Conservation (phyloP, 2,888 invertebrate species). For the Pediacus dermestoides region DNA sequence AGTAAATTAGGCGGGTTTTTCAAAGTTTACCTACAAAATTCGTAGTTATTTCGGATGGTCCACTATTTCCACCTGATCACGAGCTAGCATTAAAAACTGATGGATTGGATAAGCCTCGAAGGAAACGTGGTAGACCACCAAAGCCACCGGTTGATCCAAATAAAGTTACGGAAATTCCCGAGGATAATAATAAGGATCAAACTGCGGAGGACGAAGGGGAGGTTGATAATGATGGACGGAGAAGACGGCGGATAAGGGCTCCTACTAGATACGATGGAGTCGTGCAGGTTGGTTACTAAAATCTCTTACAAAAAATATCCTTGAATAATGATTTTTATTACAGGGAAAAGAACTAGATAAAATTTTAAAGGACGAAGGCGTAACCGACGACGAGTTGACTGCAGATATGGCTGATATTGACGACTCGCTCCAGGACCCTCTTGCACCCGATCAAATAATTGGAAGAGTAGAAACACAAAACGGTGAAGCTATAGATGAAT, state of each 20-base stretch:
- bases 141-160: conserved; percentile 48
- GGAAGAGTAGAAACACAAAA: conserved; percentile 63
- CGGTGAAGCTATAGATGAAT: conserved; percentile 59
- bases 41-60: conserved; percentile 60
- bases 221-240: conserved; percentile 53
- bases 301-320: conserved; percentile 8
- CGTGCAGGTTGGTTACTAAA: conserved; percentile 55
- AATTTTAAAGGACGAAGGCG: conserved; percentile 69
- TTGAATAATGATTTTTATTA: too few relatives aligned
- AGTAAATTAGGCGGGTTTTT: neutral
- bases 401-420: neutral
- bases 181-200: conserved; percentile 24
- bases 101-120: conserved; percentile 62
- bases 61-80: conserved; percentile 63
- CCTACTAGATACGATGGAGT: conserved; percentile 60
- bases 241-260: conserved; percentile 62
- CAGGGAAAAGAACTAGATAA: conserved; percentile 72
- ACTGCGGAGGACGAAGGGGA: conserved; percentile 33
- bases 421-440: conserved; percentile 10
- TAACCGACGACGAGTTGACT: conserved; percentile 55
- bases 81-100: conserved; percentile 61
- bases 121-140: conserved; percentile 68
- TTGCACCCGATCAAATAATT: conserved; percentile 51
- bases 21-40: conserved; percentile 18
- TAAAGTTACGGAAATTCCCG: conserved; percentile 7